Evolutionary conservation across 1,140 invertebrate genomes (phyloP).

Genomic region (Drosophila kikkawai): DNA sequence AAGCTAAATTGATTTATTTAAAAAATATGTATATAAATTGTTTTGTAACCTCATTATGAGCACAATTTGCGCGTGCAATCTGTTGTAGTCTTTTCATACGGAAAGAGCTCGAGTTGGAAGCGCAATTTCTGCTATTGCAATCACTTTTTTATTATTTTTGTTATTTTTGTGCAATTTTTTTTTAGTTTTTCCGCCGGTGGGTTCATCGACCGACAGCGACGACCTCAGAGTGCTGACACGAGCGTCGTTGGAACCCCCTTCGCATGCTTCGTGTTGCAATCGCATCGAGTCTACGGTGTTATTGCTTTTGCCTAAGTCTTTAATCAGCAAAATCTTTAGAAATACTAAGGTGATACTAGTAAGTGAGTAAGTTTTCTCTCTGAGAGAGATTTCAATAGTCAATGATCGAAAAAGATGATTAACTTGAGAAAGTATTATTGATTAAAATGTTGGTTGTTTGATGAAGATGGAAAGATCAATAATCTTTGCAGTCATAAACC

Average conservation of each 20-base stretch:
- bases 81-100: constrained; percentile 35
- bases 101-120: constrained; percentile 40
- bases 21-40: constrained; percentile 33
- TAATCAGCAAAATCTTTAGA: constrained; percentile 67
- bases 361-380: not conserved
- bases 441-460: no score
- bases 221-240: constrained; percentile 77
- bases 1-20: constrained; percentile 65
- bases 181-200: constrained; percentile 58
- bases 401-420: not conserved
- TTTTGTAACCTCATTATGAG: constrained; percentile 75
- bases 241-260: constrained; percentile 40
- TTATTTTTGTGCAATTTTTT: constrained; percentile 35
- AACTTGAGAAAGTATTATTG: no score
- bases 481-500: no score
- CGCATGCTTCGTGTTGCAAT: constrained; percentile 62
- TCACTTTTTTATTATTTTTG: constrained; percentile 58
- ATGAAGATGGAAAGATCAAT: not conserved
- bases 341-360: constrained; percentile 9
- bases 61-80: constrained; percentile 50
- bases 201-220: constrained; percentile 74
- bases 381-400: not conserved
- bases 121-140: constrained; percentile 53
- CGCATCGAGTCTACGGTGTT: constrained; percentile 46
- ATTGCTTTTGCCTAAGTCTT: constrained; percentile 31